Base-by-base conservation (phyloP, 2,888 invertebrate genomes). In the Adelognathus sp. region DNA sequence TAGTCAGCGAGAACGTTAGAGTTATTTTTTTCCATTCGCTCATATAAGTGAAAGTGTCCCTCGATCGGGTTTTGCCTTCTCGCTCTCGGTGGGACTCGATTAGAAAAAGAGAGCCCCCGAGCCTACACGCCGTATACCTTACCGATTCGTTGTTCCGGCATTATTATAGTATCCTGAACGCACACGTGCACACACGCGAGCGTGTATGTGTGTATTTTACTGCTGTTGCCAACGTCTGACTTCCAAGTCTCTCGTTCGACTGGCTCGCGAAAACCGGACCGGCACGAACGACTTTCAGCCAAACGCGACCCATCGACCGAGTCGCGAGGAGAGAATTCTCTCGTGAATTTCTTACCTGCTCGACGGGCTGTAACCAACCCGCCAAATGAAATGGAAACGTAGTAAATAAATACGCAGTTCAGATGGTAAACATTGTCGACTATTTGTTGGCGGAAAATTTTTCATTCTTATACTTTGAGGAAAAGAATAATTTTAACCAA, bases 11-110 rank as follows among this genome's bases (percentile, higher is more conserved):
- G 46, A 74, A 74, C 29, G 64, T 18, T 66, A 60, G 41, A 39
- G 71, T 41, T 70, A 16, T 50, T 60, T 74, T 31, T 39, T 18
- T 71, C 27, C 54, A 46, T 71, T 36, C 24, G 46, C 66, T 46
- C 44, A 50, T 54, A 64, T 54, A 80, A 84, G 84, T 84, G 84
- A 84, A 84, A 84, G 84, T 84, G 83, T 84, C 84, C 80, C 82
- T 76, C 75, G 83, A 76, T 79, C 76, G 72, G 74, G 77, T 67
- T 78, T 67, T 39, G 67, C 52, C 56, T 78, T 70, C 54, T 58
- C 70, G 52, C 18, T 79, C 74, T 52, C 70, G 50, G 33, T 63
- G 75, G 56, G 56, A 76, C 54, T 66, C 11, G 66, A 46, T 76
- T 79, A 75, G 76, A 73, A 82, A 81, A 71, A 75, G 58, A n/a